Evolutionary conservation across 2,888 invertebrate species (phyloP).

Genomic region (Adelognathus sp.): DNA sequence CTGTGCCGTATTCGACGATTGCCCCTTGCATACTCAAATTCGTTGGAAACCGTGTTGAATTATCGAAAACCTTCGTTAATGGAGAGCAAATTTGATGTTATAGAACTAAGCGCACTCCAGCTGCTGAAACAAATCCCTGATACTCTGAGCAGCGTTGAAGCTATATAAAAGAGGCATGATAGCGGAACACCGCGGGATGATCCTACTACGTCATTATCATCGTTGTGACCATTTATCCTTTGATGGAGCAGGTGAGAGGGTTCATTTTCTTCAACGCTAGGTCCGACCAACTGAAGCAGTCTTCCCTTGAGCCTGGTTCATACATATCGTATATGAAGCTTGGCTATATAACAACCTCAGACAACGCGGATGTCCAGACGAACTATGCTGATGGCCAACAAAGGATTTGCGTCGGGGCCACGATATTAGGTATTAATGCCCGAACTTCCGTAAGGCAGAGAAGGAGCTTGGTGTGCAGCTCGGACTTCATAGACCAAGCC

Average conservation of each 20-base stretch:
- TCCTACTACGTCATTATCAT: not conserved
- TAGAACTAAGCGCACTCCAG: not conserved
- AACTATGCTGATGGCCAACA: conserved; percentile 57
- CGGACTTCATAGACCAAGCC: conserved; percentile 41
- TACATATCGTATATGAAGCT: conserved; percentile 3
- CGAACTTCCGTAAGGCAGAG: conserved; percentile 72
- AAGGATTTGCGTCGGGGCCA: conserved; percentile 65
- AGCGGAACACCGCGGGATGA: conserved; percentile 19
- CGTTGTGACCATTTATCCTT: not conserved
- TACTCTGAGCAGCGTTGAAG: not conserved
- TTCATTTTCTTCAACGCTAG: not conserved
- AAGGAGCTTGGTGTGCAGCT: conserved; percentile 37
- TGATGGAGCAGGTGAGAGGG: not conserved
- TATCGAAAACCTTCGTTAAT: not conserved
- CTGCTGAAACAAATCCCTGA: not conserved
- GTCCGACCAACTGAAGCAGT: conserved; percentile 15
- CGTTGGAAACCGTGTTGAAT: not conserved
- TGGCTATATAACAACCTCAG: conserved; percentile 23
- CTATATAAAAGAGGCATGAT: conserved; percentile 26
- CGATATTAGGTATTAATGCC: conserved; percentile 81
- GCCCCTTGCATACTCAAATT: not conserved
- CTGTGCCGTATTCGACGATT: not conserved
- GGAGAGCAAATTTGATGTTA: not conserved
- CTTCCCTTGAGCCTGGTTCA: conserved; percentile 2
- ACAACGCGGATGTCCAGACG: conserved; percentile 33